These are phyloP conservation scores for Penaeus japonicus DNA, from an alignment of 1,140 invertebrate genomes.

Conservation along the genomic window DNA sequence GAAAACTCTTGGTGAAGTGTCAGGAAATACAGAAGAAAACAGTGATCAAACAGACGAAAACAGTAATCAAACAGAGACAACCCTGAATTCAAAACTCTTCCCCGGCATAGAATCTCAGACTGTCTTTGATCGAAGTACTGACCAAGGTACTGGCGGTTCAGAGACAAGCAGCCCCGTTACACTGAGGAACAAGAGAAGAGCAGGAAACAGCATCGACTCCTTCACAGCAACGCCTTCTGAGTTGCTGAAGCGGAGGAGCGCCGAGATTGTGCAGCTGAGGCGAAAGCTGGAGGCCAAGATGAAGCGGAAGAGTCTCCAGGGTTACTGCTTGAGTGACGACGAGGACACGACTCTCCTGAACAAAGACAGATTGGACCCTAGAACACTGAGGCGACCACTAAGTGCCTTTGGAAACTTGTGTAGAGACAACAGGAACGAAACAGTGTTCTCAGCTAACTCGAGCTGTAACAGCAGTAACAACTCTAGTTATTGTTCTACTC, in stretches of 20 bases:
- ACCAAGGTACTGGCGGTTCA: no score
- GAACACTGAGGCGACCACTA: not conserved
- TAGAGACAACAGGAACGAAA: not conserved
- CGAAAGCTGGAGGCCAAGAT: conserved; percentile 9
- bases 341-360: not conserved
- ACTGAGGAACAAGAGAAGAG: not conserved
- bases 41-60: no score
- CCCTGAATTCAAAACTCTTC: no score
- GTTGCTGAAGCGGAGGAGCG: conserved; percentile 13
- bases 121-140: no score
- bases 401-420: not conserved
- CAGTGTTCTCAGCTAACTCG: no score
- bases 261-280: conserved; percentile 16
- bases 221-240: not conserved
- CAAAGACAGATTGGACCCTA: not conserved
- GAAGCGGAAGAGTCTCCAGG: not conserved
- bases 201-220: not conserved
- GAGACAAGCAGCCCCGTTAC: not conserved
- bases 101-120: no score
- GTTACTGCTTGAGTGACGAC: not conserved
- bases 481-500: no score
- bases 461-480: no score
- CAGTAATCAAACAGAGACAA: no score
- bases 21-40: no score
- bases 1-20: no score